Base-by-base conservation (phyloP, 2,888 invertebrate genomes). In the Lissonota sp. region DNA sequence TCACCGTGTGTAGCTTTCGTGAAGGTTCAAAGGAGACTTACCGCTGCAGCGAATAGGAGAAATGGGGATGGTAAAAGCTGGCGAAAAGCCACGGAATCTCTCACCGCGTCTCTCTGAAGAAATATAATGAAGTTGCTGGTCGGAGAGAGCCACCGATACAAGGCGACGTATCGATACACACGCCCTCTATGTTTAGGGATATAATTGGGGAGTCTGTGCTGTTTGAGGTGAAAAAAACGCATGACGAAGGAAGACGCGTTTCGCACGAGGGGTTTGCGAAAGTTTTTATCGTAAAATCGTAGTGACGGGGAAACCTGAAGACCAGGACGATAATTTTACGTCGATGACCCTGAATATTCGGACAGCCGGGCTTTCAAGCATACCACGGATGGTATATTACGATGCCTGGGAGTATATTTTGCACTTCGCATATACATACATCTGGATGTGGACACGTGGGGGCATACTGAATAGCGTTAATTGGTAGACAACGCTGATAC, bases 401-500 rank as follows among this genome's bases (percentile, higher is more conserved):
- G 57, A 46, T 16, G 42, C 64, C 60, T 12, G 63, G 51, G 74
- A 53, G 64, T 70, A 74, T 60, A 71, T 70, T 70, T 62, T 10
- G 62, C 37, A 6, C 39, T 26, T n/a, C n/a, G 51, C 14, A 49
- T 49, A 51, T 51, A 51, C n/a, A 51, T 12, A 51, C 44, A 10
- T 26, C 26, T 26, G 26, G 26, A 26, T 26, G 26, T 26, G 26
- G 26, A 75, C 78, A 78, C 81, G 71, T 62, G 77, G 72, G 79
- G 77, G 83, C 80, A 82, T 85, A 84, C 87, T 88, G 88, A 89
- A 90, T 90, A 88, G 88, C 89, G 89, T 89, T 90, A 90, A 90
- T 90, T 90, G 89, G 90, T 88, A 89, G 89, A 90, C 90, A 90
- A 89, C 86, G 88, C 85, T 26, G 86, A 87, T 86, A 88, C 84